Percentiles rank a stretch among this genome's conserved stretches.
phyloP scores from a whole-genome alignment of 2,888 invertebrate genomes.

The Cryptus armator region DNA sequence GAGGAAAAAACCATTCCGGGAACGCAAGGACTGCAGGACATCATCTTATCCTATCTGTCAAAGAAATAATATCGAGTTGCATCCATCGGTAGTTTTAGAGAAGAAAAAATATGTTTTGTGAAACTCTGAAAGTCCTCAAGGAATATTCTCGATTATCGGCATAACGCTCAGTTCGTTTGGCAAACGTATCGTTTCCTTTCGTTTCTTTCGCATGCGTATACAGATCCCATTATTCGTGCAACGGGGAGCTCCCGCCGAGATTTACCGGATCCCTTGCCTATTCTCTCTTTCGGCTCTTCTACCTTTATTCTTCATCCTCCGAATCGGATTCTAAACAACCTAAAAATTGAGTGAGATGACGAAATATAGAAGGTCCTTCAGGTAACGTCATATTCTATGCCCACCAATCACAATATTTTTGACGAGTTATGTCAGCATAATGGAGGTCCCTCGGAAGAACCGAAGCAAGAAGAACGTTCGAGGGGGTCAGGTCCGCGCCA shows the following conservation, averaged over 20 bases:
- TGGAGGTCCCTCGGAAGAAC: conserved; percentile 68
- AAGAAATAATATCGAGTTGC: conserved; percentile 59
- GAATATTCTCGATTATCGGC: conserved; percentile 45
- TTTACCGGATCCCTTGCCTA: conserved; percentile 59
- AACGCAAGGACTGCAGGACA: conserved; percentile 34
- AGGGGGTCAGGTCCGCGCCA: conserved; percentile 68
- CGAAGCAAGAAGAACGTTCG: conserved; percentile 52
- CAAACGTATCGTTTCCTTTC: conserved; percentile 74
- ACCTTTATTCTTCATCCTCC: conserved; percentile 57
- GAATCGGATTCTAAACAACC: conserved; percentile 38
- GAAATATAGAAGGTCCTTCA: conserved; percentile 65
- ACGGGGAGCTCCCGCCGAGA: conserved; percentile 60
- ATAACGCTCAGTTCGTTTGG: conserved; percentile 66
- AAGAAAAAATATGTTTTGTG: conserved; percentile 45
- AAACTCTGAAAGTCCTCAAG: conserved; percentile 55
- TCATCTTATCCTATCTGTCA: conserved; percentile 30
- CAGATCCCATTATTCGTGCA: conserved; percentile 61
- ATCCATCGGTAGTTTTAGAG: conserved; percentile 39
- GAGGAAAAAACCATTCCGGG: conserved; percentile 3
- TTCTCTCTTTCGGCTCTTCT: conserved; percentile 55
- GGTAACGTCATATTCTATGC: conserved; percentile 82
- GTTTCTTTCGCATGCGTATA: conserved; percentile 24
- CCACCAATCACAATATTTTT: conserved; percentile 85
- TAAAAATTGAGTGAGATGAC: conserved; percentile 3
- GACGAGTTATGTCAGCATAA: conserved; percentile 84